Evolutionary conservation across 2,113 vertebrate genomes (phyloP).

Genomic region (Antigone vipio): DNA sequence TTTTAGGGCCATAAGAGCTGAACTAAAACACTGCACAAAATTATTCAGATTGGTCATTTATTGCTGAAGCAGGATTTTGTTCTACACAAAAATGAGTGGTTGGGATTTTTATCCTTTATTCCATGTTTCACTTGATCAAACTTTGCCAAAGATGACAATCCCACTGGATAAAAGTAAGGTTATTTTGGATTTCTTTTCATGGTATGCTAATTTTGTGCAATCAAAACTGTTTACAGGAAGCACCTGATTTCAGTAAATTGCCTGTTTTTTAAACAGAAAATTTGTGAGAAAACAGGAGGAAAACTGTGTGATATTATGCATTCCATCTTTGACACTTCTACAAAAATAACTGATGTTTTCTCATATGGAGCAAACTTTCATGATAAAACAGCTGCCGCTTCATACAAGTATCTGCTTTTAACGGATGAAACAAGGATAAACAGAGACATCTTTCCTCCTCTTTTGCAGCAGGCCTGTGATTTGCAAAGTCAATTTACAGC

Average conservation of each 20-base stretch:
- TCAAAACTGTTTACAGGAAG: neutral
- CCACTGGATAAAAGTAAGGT: neutral
- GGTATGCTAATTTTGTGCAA: neutral
- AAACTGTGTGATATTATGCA: neutral
- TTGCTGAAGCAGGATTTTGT: neutral
- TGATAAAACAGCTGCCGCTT: neutral
- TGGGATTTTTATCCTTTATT: neutral
- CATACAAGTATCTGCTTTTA: neutral
- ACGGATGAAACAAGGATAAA: neutral
- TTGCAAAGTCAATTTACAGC: neutral
- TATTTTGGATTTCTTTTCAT: neutral
- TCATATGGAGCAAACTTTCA: neutral
- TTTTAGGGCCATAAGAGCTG: neutral
- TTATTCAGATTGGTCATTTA: neutral
- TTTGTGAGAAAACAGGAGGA: neutral
- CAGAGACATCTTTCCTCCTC: neutral
- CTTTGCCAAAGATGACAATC: neutral
- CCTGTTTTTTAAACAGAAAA: neutral
- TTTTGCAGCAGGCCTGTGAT: neutral
- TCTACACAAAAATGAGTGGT: neutral
- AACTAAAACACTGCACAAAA: neutral
- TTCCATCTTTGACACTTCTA: neutral
- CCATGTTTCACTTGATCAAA: neutral
- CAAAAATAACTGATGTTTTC: neutral
- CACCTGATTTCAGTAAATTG: neutral